phyloP scores from a whole-genome alignment of 2,888 invertebrate species.

The Andricus quercusramuli region DNA sequence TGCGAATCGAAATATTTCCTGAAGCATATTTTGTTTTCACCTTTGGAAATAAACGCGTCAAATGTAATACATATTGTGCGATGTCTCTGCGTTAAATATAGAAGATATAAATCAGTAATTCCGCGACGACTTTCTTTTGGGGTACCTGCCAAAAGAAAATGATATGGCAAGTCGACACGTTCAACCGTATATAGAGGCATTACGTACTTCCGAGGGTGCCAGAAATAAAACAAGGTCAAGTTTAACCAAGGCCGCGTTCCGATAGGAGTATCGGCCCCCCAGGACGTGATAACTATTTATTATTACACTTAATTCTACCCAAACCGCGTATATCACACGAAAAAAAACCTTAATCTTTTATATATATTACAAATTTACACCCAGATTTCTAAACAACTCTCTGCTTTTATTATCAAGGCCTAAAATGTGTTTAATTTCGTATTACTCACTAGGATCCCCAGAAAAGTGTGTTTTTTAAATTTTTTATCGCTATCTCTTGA shows the following conservation, averaged over 20 bases:
- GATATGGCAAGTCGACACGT: slow-evolving; percentile 10
- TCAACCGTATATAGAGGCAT: not conserved
- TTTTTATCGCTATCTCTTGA: too few relatives aligned
- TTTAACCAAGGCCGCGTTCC: slow-evolving; percentile 76
- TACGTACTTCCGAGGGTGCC: slow-evolving; percentile 60
- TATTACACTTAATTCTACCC: slow-evolving; percentile 51
- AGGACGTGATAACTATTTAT: slow-evolving; percentile 63
- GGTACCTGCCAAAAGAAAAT: slow-evolving; percentile 11
- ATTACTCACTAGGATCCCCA: too few relatives aligned
- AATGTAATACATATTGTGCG: not conserved
- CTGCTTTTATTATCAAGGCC: not conserved
- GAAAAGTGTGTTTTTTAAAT: too few relatives aligned
- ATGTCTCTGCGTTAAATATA: not conserved
- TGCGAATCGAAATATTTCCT: too few relatives aligned
- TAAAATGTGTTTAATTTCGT: too few relatives aligned
- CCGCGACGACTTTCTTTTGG: not conserved
- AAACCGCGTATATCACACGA: not conserved
- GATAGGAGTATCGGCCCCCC: slow-evolving; percentile 67
- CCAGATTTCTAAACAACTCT: not conserved
- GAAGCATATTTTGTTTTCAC: too few relatives aligned
- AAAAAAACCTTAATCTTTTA: not conserved
- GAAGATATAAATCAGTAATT: not conserved
- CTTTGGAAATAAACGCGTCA: too few relatives aligned
- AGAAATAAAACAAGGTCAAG: slow-evolving; percentile 80
- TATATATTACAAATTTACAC: not conserved